Evolutionary conservation across 2,888 invertebrate species (phyloP), one percentile per base, ranked within the genome.

Genomic region (Coelogynopora nodosa): DNA sequence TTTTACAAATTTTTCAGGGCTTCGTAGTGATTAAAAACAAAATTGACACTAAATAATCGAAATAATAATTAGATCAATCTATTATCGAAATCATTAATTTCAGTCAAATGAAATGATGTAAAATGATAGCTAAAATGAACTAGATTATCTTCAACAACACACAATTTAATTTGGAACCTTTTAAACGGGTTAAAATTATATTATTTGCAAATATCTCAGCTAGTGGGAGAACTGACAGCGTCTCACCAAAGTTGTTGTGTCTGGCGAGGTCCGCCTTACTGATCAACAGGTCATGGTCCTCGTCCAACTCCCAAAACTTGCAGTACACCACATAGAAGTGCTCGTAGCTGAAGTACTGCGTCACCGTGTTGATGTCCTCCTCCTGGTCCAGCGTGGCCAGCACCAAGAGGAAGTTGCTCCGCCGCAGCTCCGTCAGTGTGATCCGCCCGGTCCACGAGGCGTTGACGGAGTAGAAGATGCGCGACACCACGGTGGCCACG

Each of bases 291-390:
- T 99, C 98, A 92, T 99, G 99, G 93, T 99, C 99, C 88, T 96
- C 94, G 92, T 99, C 99, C 91, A 99, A 93, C 93, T 99, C 99
- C 99, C 99, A 99, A 93, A 99, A 99, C 93, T 99, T 99, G 94
- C 99, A 99, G 93, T 99, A 99, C 92, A 99, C 98, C 88, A 99
- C 99, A 93, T 99, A 99, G 93, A 99, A 99, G 93, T 99, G 99
- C 92, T 99, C 99, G 92, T 99, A 99, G 91, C 98, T 98, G 93
- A 94, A 95, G 92, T 92, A 93, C 88, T 94, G 94, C 67, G 93
- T 94, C 84, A 94, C 93, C 89, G 96, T 96, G 93, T 98, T 98
- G 90, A 98, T 98, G 91, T 98, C 98, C 90, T 97, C 97, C 92
- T 98, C 97, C 90, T 96, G 95, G 91, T 98, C 97, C 87, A 98